These are phyloP conservation scores for Caiman crocodilus DNA, from an alignment of 2,797 vertebrate species.

Conservation along the genomic window DNA sequence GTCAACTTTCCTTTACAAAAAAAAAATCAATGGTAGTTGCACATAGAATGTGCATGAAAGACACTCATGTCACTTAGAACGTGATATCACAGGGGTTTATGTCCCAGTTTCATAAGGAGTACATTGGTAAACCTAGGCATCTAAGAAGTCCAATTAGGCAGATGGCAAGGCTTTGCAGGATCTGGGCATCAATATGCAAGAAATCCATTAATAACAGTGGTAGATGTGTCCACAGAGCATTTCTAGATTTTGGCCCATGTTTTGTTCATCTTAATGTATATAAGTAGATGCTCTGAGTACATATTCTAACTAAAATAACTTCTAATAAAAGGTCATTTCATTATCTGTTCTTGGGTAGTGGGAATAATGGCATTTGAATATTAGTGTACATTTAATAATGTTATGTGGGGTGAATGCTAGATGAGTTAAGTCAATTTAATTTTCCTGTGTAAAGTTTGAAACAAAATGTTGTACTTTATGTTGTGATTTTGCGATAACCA, in stretches of 20 bases:
- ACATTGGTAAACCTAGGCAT: neutral
- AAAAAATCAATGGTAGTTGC: neutral
- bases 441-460: neutral
- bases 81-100: neutral
- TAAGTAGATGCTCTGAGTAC: neutral
- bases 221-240: neutral
- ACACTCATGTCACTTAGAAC: neutral
- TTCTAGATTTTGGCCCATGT: too few relatives aligned
- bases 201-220: neutral
- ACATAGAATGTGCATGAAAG: neutral
- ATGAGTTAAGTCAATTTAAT: neutral
- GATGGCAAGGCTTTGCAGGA: neutral
- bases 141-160: neutral
- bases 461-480: neutral
- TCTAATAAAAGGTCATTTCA: neutral
- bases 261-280: neutral
- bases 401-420: too few relatives aligned
- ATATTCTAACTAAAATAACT: too few relatives aligned
- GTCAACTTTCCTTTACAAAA: neutral
- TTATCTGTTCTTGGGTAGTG: neutral
- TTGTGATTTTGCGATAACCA: neutral
- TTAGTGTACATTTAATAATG: neutral
- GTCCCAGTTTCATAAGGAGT: neutral
- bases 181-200: neutral
- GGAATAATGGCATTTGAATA: neutral